phyloP scores from a whole-genome alignment of 2,797 vertebrate species.

The Gymnothorax javanicus region DNA sequence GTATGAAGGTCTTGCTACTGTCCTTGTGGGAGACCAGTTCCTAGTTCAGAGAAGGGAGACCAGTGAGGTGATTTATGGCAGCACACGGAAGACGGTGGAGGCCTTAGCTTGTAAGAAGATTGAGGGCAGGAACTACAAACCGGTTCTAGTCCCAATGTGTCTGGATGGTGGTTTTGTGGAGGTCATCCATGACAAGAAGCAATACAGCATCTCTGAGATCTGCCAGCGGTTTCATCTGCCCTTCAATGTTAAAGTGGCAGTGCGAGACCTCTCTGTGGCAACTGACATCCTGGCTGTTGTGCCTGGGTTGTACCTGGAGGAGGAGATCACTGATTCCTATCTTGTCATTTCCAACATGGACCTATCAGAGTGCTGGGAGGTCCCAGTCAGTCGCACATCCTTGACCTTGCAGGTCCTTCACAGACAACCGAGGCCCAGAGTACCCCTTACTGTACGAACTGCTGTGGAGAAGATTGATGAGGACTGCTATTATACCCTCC shows the following conservation, averaged over 20 bases:
- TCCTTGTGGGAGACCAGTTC: constrained; percentile 79
- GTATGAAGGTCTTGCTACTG: constrained; percentile 67
- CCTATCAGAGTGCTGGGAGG: constrained; percentile 72
- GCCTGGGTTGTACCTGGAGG: constrained; percentile 76
- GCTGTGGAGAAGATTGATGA: constrained; percentile 76
- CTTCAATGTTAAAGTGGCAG: constrained; percentile 81
- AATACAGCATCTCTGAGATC: constrained; percentile 75
- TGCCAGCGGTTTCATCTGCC: constrained; percentile 74
- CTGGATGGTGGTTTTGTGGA: constrained; percentile 83
- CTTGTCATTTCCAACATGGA: constrained; percentile 72
- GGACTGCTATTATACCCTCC: constrained; percentile 78
- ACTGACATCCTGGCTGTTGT: constrained; percentile 75
- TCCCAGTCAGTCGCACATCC: constrained; percentile 70
- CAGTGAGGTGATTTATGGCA: constrained; percentile 60
- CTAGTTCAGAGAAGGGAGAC: constrained; percentile 68
- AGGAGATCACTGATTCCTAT: constrained; percentile 79
- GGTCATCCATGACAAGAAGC: constrained; percentile 78
- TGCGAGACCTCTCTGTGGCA: constrained; percentile 76
- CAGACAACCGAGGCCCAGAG: constrained; percentile 39
- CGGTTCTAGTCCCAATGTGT: constrained; percentile 73
- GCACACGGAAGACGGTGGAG: constrained; percentile 56
- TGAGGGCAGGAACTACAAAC: constrained; percentile 57
- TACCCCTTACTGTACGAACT: constrained; percentile 47
- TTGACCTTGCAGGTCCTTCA: constrained; percentile 69
- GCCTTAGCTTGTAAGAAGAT: constrained; percentile 76